Base-by-base conservation (phyloP, 2,797 vertebrate species). In the Geotria australis region DNA sequence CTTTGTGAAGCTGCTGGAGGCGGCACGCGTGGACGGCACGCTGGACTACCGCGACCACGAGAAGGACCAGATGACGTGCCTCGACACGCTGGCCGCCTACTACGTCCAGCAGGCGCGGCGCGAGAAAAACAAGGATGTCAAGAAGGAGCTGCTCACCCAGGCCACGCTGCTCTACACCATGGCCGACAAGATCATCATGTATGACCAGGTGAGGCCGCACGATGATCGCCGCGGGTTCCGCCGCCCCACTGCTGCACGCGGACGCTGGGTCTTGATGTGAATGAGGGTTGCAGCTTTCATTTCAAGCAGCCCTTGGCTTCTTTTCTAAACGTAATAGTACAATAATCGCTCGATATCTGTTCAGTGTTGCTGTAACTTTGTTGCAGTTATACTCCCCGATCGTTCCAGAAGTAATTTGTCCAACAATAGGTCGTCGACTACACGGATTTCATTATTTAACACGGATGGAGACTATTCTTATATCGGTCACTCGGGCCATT, bases 181-280 rank as follows among this genome's bases (percentile, higher is more conserved):
- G 91, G 91, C 91, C 48, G 91, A 98, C 70, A 98, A 98, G 73
- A 96, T 98, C 71, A 98, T 98, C 68, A 98, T 98, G 91, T 98
- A 98, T 4, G 91, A 98, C 70, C 91, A 98, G 85, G 88, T 96
- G 74, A 76, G 69, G 13, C 13, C 1, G 2, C 46, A 12, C n/a
- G n/a, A n/a, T n/a, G n/a, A n/a, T n/a, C n/a, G n/a, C n/a, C n/a
- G n/a, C n/a, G n/a, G n/a, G n/a, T 24, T 57, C 8, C 8, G 8
- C 53, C 58, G 1, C 1, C 48, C 47, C 49, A 57, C 61, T 14
- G 2, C 4, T 61, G 5, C 57, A 58, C 38, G 38, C 5, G 14
- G 14, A 53, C 6, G 8, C 15, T 46, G 24, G 51, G 46, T 47
- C 58, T 24, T 24, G 24, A 24, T 5, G 24, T 38, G 38, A 24